Evolutionary conservation across 2,113 vertebrate species (phyloP).

Genomic region (Dromiciops gliroides): DNA sequence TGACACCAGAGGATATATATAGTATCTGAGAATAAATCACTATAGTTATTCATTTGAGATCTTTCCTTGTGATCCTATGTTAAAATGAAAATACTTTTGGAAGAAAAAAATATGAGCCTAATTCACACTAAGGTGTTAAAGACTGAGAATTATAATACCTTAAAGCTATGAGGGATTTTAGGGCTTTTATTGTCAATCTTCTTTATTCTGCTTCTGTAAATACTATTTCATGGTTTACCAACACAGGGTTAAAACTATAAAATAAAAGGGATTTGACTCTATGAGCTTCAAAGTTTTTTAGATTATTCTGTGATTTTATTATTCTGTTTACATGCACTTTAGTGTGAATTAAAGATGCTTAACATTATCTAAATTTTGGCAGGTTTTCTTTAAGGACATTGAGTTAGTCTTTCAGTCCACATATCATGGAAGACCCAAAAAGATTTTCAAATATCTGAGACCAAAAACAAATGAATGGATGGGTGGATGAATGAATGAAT

Average conservation of each 20-base stretch:
- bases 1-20: not conserved
- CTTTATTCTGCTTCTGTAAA: not conserved
- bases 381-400: not conserved
- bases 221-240: not conserved
- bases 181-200: not conserved
- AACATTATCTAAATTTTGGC: not conserved
- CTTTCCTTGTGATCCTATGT: not conserved
- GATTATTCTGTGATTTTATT: not conserved
- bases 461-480: not conserved
- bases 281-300: not conserved
- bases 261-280: not conserved
- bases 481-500: not conserved
- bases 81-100: not conserved
- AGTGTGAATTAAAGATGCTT: not conserved
- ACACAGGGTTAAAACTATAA: not conserved
- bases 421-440: not conserved
- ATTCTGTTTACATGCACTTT: not conserved
- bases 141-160: not conserved
- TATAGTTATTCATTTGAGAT: not conserved
- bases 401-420: not conserved
- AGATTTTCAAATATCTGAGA: not conserved
- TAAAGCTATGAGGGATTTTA: not conserved
- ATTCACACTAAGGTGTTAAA: not conserved
- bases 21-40: not conserved
- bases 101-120: not conserved